A percentile compares a stretch with the other conserved stretches of the same genome.
These are phyloP conservation scores for Streptopelia turtur DNA, from an alignment of 2,797 vertebrate genomes.

Conservation along the genomic window DNA sequence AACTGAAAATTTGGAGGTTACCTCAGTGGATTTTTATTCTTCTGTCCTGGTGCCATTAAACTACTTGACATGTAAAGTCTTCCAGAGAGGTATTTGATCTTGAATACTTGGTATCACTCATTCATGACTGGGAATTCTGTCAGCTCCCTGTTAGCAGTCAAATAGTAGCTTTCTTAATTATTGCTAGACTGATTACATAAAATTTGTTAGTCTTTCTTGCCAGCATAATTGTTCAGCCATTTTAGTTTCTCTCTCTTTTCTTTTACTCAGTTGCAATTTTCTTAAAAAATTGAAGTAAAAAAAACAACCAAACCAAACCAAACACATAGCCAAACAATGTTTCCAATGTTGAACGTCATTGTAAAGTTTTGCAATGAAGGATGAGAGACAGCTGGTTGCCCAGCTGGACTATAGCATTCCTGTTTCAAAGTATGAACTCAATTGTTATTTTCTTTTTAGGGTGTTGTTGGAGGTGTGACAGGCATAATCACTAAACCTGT, in stretches of 20 bases:
- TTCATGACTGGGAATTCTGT: neutral
- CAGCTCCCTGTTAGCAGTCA: neutral
- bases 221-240: neutral
- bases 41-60: neutral
- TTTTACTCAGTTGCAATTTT: neutral
- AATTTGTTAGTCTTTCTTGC: neutral
- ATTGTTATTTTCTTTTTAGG: conserved; percentile 79
- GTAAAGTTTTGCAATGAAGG: neutral
- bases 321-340: neutral
- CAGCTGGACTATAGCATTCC: neutral
- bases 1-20: neutral
- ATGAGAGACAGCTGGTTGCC: conserved; percentile 7
- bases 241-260: neutral
- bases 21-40: neutral
- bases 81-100: neutral
- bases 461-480: conserved; percentile 92
- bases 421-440: neutral
- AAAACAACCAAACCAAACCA: too few species aligned
- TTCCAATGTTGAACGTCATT: neutral
- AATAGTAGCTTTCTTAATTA: neutral
- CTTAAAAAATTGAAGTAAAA: neutral
- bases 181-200: neutral
- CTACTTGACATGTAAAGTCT: neutral
- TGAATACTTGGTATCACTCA: neutral
- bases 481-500: conserved; percentile 97